These are phyloP conservation scores for Ennomos erosarius DNA, from an alignment of 2,888 invertebrate genomes.

Conservation along the genomic window DNA sequence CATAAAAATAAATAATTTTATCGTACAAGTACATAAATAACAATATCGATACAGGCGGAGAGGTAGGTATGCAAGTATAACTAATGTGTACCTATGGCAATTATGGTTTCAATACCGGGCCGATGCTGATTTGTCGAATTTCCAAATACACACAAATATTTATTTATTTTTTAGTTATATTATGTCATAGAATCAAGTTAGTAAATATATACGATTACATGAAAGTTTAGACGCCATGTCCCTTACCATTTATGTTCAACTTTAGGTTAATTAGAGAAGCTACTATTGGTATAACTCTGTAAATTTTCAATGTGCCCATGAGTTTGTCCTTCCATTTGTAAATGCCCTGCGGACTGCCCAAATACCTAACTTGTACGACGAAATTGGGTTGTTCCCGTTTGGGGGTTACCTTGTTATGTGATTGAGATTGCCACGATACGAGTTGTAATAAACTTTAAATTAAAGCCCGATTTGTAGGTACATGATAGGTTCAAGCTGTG, in stretches of 20 bases:
- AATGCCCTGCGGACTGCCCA: constrained; percentile 74
- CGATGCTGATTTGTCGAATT: too few relatives aligned
- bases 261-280: constrained; percentile 24
- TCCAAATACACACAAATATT: too few relatives aligned
- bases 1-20: too few relatives aligned
- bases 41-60: too few relatives aligned
- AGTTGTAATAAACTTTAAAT: constrained; percentile 41
- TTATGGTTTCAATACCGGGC: too few relatives aligned
- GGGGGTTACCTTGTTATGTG: constrained; percentile 72
- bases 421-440: constrained; percentile 70
- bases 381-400: constrained; percentile 78
- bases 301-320: constrained; percentile 72
- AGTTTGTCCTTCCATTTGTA: constrained; percentile 76
- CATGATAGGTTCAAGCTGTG: not conserved
- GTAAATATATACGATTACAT: too few relatives aligned
- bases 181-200: too few relatives aligned
- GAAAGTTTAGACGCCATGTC: not conserved
- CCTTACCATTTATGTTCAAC: constrained; percentile 13
- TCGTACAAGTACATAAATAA: too few relatives aligned
- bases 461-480: constrained; percentile 47
- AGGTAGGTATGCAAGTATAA: too few relatives aligned
- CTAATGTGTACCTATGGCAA: too few relatives aligned
- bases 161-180: too few relatives aligned
- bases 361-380: constrained; percentile 76
- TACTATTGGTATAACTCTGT: constrained; percentile 40